Evolutionary conservation across 2,888 invertebrate genomes (phyloP), one percentile per base, ranked within the genome.

Genomic region (Leistus spinibarbis): DNA sequence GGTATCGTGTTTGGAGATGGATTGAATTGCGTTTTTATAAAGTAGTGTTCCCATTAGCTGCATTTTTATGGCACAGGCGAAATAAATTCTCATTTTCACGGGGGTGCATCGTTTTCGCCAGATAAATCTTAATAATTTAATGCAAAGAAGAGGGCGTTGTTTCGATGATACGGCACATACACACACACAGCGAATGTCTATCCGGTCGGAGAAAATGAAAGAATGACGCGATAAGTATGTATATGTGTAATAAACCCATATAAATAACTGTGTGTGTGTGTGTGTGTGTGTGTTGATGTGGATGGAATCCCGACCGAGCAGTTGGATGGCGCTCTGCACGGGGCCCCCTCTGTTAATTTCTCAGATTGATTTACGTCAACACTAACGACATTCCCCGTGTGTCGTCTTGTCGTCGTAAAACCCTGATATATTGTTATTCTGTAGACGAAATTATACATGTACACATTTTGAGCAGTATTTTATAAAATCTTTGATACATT

Each of bases 281-380:
- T 17, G 57, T 22, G n/a, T 16, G 60, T 19, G 17, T 60, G 19
- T 17, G 17, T 60, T 60, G 60, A 60, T 20, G 40, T 20, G 60
- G 60, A 60, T 60, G 60, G 60, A 60, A 60, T 60, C 60, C 60
- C 60, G 60, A 20, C 22, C 60, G 40, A 40, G 40, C 40, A 4
- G 40, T 40, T 7, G 40, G 40, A 7, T 13, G 16, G 24, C 69
- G 22, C 57, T 24, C 24, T 56, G 57, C 20, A 60, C 24, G 80
- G 79, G 80, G 80, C 62, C 73, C 67, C 60, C 56, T 82, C 81
- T 80, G 82, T 82, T 83, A 82, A 83, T 83, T 83, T 82, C 80
- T 80, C 80, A 82, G 83, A 84, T 84, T 84, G 84, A 84, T 83
- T 83, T 83, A 83, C 82, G 82, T 83, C 83, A 83, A 79, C 80